phyloP scores from a whole-genome alignment of 2,113 vertebrate genomes.

The Myanophis thanlyinensis region DNA sequence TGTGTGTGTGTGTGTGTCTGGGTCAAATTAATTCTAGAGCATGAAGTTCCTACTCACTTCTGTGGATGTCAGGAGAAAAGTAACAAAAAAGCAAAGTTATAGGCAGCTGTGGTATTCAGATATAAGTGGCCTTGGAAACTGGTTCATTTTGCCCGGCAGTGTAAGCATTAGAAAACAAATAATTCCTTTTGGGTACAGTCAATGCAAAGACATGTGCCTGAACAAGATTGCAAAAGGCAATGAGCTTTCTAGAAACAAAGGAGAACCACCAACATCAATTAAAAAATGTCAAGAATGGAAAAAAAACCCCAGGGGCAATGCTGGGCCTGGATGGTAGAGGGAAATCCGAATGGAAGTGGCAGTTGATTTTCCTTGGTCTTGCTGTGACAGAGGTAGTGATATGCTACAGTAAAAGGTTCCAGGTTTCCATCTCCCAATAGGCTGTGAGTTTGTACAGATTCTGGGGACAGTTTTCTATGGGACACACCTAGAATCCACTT shows the following conservation, averaged over 20 bases:
- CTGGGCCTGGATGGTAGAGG: neutral
- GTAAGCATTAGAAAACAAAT: neutral
- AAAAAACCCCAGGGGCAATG: neutral
- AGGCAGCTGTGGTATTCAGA: neutral
- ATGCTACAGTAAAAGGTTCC: neutral
- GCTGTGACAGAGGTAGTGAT: neutral
- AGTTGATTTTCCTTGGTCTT: neutral
- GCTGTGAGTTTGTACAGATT: neutral
- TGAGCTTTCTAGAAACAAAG: neutral
- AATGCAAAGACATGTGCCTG: neutral
- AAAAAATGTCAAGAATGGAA: neutral
- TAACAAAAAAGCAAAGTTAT: neutral
- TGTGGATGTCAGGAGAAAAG: neutral
- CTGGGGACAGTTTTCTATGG: neutral
- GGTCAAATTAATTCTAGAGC: neutral
- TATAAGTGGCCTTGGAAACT: too few species aligned
- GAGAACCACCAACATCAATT: neutral
- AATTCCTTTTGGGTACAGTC: neutral
- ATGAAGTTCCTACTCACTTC: neutral
- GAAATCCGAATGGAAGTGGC: neutral
- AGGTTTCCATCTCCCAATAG: neutral
- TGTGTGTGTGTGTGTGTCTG: neutral
- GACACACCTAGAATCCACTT: neutral
- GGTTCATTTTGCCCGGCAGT: neutral
- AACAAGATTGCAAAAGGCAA: neutral